Base-by-base conservation (phyloP, 2,113 vertebrate species). In the Larimichthys crocea region DNA sequence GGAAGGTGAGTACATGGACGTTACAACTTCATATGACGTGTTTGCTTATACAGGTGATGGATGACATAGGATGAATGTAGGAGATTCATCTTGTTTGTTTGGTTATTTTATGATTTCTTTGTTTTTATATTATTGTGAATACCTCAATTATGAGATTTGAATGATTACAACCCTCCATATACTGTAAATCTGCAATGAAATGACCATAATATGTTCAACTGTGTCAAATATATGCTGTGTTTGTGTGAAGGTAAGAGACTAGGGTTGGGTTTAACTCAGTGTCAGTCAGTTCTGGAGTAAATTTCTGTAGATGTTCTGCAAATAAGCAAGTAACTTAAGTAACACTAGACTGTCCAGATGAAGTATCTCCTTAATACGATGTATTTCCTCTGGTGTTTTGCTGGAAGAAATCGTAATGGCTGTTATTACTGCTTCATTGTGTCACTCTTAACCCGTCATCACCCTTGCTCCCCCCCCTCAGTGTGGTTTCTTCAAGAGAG, bases 401-500 rank as follows among this genome's bases (percentile, higher is more conserved):
- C 16, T 50, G 48, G 55, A 68, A 44, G 35, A 61, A 78, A 67
- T 60, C 49, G 15, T 29, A 3, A 22, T 16, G 16, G 12, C 19
- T 15, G 3, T 48, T 22, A 11, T 53, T 26, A 42, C 7, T 65
- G 26, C 46, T 55, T 82, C 7, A 57, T 19, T 59, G 74, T 73
- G 53, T 55, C 12, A 10, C 46, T 87, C 87, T 61, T 93, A 96
- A 90, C 95, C 95, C 96, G 87, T 92, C 89, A 95, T 94, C 94
- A 91, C 94, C 96, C 96, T 97, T 95, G 96, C 97, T 97, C 96
- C 94, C 96, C 76, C 82, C 44, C 14, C 96, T 91, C 97, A 99
- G 98, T 99, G 98, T 94, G 98, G 98, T 94, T 99, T 99, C 97
- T 99, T 99, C 98, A 99, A 97, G 97, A 97, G 97, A 96, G 94